phyloP scores from a whole-genome alignment of 1,140 invertebrate species.

The Brachionus asplanchnoidis region DNA sequence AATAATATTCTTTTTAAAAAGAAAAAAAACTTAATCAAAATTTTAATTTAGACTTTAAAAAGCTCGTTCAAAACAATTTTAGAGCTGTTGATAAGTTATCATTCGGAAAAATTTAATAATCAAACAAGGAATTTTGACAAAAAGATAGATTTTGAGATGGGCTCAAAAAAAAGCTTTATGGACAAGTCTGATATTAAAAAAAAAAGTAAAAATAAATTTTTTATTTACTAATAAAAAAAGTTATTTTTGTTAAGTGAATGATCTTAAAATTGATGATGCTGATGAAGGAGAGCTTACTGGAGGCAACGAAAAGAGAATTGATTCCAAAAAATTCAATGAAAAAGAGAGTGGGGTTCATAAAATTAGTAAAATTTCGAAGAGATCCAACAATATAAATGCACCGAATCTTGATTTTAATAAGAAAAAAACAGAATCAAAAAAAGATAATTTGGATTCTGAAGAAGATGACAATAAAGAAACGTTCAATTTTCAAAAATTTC shows the following conservation, averaged over 20 bases:
- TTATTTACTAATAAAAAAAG: background rate
- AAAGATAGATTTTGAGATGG: background rate
- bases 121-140: background rate
- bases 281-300: background rate
- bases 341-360: background rate
- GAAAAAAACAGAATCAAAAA: background rate
- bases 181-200: background rate
- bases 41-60: background rate
- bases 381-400: background rate
- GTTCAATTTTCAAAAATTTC: constrained; percentile 24
- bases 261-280: constrained; percentile 15
- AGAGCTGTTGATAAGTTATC: background rate
- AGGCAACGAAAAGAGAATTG: background rate
- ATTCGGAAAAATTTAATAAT: background rate
- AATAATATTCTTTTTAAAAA: background rate
- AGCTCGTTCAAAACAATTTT: background rate
- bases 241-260: background rate
- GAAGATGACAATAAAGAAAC: background rate
- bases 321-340: background rate
- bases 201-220: background rate
- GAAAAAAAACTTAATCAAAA: background rate
- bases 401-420: background rate
- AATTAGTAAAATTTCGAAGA: background rate
- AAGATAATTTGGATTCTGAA: background rate
- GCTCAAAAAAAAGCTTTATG: constrained; percentile 13